These are phyloP conservation scores for Chymomyza procnemis DNA, from an alignment of 2,888 invertebrate species.

Conservation along the genomic window DNA sequence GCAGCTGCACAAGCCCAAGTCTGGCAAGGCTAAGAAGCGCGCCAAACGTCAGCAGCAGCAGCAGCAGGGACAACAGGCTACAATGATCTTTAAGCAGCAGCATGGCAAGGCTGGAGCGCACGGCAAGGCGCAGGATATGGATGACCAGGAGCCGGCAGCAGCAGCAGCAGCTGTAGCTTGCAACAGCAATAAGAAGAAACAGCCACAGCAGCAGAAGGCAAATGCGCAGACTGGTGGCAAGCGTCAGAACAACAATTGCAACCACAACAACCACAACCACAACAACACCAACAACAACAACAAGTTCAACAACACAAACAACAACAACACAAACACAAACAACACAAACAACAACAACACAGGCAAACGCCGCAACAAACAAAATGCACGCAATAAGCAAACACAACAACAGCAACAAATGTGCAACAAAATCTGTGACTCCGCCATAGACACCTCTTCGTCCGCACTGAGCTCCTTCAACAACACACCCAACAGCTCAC, in stretches of 20 bases:
- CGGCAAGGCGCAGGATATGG: slow-evolving; percentile 14
- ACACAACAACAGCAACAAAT: slow-evolving; percentile 11
- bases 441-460: slow-evolving; percentile 27
- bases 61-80: slow-evolving; percentile 13
- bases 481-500: slow-evolving; percentile 69
- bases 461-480: slow-evolving; percentile 66
- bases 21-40: slow-evolving; percentile 14
- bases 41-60: slow-evolving; percentile 18
- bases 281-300: slow-evolving; percentile 1
- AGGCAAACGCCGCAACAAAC: too few species aligned
- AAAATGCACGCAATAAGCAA: slow-evolving; percentile 16
- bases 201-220: slow-evolving; percentile 15
- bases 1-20: slow-evolving; percentile 50
- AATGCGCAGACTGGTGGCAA: slow-evolving; percentile 5
- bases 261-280: slow-evolving; percentile 11
- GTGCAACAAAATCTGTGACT: not conserved
- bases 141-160: slow-evolving; percentile 17
- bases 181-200: slow-evolving; percentile 26
- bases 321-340: slow-evolving; percentile 2
- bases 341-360: slow-evolving; percentile 5
- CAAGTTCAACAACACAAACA: not conserved
- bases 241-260: slow-evolving; percentile 2
- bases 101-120: slow-evolving; percentile 33
- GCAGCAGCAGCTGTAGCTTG: not conserved
- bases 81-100: not conserved